Conservation (phyloP, 2,888 invertebrate genomes). For the Acronicta leporina region DNA sequence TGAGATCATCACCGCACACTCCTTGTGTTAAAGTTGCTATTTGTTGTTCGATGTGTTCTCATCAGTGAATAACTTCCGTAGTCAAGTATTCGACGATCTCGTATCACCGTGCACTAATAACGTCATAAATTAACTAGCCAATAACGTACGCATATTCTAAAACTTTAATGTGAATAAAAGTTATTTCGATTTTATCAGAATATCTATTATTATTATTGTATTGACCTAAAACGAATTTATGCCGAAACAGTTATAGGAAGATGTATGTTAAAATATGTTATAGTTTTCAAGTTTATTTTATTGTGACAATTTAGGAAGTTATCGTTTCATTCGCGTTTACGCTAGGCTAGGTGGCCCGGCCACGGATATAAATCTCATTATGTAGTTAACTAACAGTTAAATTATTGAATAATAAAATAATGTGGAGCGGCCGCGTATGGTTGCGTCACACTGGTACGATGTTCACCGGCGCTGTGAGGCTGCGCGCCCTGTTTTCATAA, state of each 20-base stretch:
- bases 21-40: slow-evolving; percentile 36
- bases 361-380: slow-evolving; percentile 74
- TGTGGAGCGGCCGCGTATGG: slow-evolving; percentile 61
- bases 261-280: slow-evolving; percentile 81
- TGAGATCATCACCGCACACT: slow-evolving; percentile 35
- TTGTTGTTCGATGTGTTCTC: slow-evolving; percentile 42
- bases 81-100: slow-evolving; percentile 74
- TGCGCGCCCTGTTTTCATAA: slow-evolving; percentile 70
- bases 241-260: slow-evolving; percentile 67
- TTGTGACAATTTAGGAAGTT: slow-evolving; percentile 84
- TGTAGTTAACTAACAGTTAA: slow-evolving; percentile 75
- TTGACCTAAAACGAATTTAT: slow-evolving; percentile 86
- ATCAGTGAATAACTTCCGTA: slow-evolving; percentile 29
- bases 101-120: slow-evolving; percentile 82
- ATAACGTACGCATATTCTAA: slow-evolving; percentile 87
- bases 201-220: slow-evolving; percentile 81
- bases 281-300: slow-evolving; percentile 84
- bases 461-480: slow-evolving; percentile 75
- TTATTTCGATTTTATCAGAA: slow-evolving; percentile 87
- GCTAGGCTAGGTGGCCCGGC: slow-evolving; percentile 87
- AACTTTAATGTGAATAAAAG: slow-evolving; percentile 86
- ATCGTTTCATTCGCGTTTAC: slow-evolving; percentile 84
- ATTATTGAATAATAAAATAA: slow-evolving; percentile 66
- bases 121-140: slow-evolving; percentile 75
- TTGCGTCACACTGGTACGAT: slow-evolving; percentile 66